Percentiles rank a stretch among this genome's conserved stretches.
phyloP scores from a whole-genome alignment of 2,113 vertebrate genomes.

The Cynoglossus semilaevis region DNA sequence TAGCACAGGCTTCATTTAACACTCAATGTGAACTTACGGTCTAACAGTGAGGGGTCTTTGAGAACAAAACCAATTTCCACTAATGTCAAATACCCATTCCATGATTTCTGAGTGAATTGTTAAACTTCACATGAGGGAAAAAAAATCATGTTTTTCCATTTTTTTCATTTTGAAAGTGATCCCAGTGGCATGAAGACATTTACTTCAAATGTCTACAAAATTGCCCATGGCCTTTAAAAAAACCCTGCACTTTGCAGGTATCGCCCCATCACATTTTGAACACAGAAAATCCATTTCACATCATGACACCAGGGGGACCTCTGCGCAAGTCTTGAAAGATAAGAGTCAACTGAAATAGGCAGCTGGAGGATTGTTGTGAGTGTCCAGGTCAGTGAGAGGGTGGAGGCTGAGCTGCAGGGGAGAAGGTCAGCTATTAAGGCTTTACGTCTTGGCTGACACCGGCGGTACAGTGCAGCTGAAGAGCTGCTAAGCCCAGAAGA shows the following conservation, averaged over 20 bases:
- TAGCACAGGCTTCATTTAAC: background rate
- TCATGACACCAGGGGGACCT: constrained; percentile 8
- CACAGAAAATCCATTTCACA: constrained; percentile 21
- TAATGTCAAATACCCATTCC: no score
- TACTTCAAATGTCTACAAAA: constrained; percentile 36
- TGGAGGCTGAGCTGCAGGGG: constrained; percentile 8
- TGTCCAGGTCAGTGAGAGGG: background rate
- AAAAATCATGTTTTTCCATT: constrained; percentile 2
- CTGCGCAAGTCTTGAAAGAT: constrained; percentile 9
- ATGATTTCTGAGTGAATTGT: background rate
- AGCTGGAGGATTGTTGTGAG: constrained; percentile 3
- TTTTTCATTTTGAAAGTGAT: constrained; percentile 41
- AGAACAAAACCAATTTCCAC: no score
- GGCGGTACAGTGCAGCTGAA: constrained; percentile 27
- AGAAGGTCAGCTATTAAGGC: constrained; percentile 17
- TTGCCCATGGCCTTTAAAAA: constrained; percentile 29
- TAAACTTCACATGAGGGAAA: constrained; percentile 1
- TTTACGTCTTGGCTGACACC: constrained; percentile 45
- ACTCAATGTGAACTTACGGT: no score
- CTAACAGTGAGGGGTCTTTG: no score
- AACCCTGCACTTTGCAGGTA: constrained; percentile 27
- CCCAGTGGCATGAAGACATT: constrained; percentile 20
- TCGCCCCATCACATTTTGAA: constrained; percentile 31
- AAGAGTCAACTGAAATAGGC: constrained; percentile 26
- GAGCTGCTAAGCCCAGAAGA: constrained; percentile 46